Conservation (phyloP, 92 coral and sea anemone species). For the Bergia puertoricense region DNA sequence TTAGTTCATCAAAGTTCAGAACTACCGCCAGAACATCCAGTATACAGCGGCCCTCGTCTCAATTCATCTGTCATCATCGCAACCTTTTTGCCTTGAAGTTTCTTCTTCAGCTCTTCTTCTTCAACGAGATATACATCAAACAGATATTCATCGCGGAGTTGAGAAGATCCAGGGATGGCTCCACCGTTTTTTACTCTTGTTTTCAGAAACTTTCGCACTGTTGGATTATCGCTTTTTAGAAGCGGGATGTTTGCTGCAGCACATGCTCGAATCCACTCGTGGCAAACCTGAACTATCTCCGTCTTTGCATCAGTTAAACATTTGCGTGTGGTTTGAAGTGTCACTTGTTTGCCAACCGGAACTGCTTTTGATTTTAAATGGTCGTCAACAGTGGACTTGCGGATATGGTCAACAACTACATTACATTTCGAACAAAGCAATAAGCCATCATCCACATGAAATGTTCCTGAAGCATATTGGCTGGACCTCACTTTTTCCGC, state of each 20-base stretch:
- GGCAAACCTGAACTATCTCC: conserved; percentile 52
- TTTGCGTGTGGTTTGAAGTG: conserved; percentile 40
- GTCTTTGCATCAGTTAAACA: conserved; percentile 20
- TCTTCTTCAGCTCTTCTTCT: conserved; percentile 52
- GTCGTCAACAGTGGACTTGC: conserved; percentile 46
- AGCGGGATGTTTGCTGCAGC: conserved; percentile 59
- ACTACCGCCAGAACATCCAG: conserved; percentile 53
- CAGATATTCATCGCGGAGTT: conserved; percentile 40
- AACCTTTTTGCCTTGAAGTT: conserved; percentile 44
- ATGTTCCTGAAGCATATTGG: conserved; percentile 30
- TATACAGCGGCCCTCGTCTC: conserved; percentile 48
- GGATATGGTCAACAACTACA: conserved; percentile 47
- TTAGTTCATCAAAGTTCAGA: conserved; percentile 53
- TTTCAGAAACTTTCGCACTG: conserved; percentile 47
- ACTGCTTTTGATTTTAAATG: conserved; percentile 45
- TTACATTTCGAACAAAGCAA: conserved; percentile 53
- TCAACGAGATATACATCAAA: conserved; percentile 42
- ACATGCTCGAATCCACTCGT: conserved; percentile 52
- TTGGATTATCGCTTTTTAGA: conserved; percentile 48
- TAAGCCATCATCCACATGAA: conserved; percentile 50
- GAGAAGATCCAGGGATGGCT: conserved; percentile 51
- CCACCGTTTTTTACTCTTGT: conserved; percentile 51
- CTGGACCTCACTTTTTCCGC: conserved; percentile 18
- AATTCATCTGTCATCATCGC: conserved; percentile 48
- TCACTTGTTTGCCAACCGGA: conserved; percentile 28